Base-by-base conservation (phyloP, 2,888 invertebrate genomes). In the Dryocosmus kuriphilus region DNA sequence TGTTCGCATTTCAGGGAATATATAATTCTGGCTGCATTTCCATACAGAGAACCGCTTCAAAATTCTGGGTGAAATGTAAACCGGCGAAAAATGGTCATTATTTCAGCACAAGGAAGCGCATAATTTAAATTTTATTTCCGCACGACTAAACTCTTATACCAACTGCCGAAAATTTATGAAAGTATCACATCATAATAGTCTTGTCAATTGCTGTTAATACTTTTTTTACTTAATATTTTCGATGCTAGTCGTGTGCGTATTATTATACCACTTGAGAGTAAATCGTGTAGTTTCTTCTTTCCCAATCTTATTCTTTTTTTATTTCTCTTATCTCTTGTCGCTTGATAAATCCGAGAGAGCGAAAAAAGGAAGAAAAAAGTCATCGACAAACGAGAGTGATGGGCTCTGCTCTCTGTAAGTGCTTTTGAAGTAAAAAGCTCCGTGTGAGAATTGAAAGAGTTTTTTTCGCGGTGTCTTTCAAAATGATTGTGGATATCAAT, bases 321-420 rank as follows among this genome's bases (percentile, higher is more conserved):
- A n/a, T 61, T 8, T 14, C 41, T 41, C 51, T 51, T 51, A 51
- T 51, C 61, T 19, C 61, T 30, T 61, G 30, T 32, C 61, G 30
- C 30, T 61, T 61, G 61, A 61, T 61, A 61, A 61, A 61, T 61
- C 61, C 27, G 27, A 61, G 19, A 19, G 7, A 8, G 19, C 2
- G 19, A 61, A 27, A 19, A 30, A 61, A 27, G 16, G 19, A 61
- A n/a, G 61, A 7, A 61, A 61, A 61, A 16, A 7, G 30, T 30
- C 61, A 61, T 61, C 19, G 61, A 30, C 61, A 61, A 60, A 61
- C 61, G 27, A 61, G 30, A 61, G 30, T 61, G 61, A 61, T 61
- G 61, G 30, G 61, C 61, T 61, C 27, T 61, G 30, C 30, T 61
- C 61, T 6, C 61, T 61, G 30, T 61, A 61, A 61, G 27, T 61